These are phyloP conservation scores for Halichondria panicea DNA, from an alignment of 37 sponge, comb jelly and placozoan species.

Conservation along the genomic window DNA sequence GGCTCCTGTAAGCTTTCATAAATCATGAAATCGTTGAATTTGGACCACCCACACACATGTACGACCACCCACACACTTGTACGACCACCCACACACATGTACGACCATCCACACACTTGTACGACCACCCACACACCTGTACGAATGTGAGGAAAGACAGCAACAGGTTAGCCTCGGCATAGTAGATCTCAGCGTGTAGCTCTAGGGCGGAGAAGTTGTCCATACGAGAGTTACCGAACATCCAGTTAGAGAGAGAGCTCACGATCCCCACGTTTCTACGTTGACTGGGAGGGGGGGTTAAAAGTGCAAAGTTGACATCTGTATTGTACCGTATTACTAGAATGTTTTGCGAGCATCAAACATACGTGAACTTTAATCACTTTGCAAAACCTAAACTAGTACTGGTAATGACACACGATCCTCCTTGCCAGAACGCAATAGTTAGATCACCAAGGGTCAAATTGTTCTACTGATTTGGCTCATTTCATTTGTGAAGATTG, in stretches of 20 bases:
- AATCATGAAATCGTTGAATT: too few relatives aligned
- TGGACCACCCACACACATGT: not conserved
- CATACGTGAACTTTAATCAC: too few relatives aligned
- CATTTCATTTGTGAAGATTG: too few relatives aligned
- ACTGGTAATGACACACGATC: too few relatives aligned
- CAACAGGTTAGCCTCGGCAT: slow-evolving; percentile 78
- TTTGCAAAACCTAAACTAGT: too few relatives aligned
- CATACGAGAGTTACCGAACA: slow-evolving; percentile 16
- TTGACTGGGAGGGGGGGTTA: not conserved
- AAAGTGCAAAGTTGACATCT: not conserved
- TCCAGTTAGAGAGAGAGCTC: slow-evolving; percentile 10
- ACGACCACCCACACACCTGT: slow-evolving; percentile 43
- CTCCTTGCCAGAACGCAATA: too few relatives aligned
- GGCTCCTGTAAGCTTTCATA: too few relatives aligned
- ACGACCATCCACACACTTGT: not conserved
- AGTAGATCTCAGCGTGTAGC: slow-evolving; percentile 67
- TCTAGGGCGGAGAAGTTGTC: slow-evolving; percentile 28
- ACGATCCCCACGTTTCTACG: slow-evolving; percentile 1
- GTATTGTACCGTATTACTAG: too few relatives aligned
- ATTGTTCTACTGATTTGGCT: too few relatives aligned
- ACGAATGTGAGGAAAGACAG: slow-evolving; percentile 69
- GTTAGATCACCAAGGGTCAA: too few relatives aligned
- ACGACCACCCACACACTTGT: not conserved
- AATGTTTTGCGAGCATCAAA: too few relatives aligned
- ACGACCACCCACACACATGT: not conserved